Conservation (phyloP, 1,140 invertebrate species). For the Batillaria attramentaria region DNA sequence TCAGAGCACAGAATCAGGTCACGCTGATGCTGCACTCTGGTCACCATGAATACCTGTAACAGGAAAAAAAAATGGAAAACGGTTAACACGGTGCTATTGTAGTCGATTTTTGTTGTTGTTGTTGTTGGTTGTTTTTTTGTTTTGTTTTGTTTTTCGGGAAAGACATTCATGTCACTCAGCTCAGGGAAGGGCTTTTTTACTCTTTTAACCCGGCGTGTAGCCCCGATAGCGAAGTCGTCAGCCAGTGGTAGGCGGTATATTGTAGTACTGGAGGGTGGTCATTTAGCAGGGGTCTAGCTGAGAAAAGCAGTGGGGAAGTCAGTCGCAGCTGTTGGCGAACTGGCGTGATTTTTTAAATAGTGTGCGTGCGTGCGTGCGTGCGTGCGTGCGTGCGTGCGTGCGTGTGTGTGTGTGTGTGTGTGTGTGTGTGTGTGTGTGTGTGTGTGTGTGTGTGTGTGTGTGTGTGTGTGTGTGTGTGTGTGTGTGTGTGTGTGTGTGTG, state of each 20-base stretch:
- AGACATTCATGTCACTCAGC: not conserved
- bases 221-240: not conserved
- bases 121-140: not conserved
- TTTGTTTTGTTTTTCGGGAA: not conserved
- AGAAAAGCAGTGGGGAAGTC: not conserved
- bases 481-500: not conserved
- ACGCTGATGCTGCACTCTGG: not conserved
- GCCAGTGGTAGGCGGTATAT: not conserved
- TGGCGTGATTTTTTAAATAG: not conserved
- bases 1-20: not conserved
- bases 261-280: not conserved
- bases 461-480: constrained; percentile 1
- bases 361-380: not conserved
- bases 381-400: not conserved
- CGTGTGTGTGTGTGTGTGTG: constrained; percentile 7
- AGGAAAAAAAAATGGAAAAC: not conserved
- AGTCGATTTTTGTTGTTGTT: not conserved
- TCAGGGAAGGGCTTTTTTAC: not conserved
- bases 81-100: not conserved
- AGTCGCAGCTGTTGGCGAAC: not conserved
- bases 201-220: not conserved
- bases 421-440: constrained; percentile 10
- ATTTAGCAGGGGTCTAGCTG: not conserved
- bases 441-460: not conserved
- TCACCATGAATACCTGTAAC: not conserved